Evolutionary conservation across 2,888 invertebrate genomes (phyloP).

Genomic region (Leptinotarsa peninsularis): DNA sequence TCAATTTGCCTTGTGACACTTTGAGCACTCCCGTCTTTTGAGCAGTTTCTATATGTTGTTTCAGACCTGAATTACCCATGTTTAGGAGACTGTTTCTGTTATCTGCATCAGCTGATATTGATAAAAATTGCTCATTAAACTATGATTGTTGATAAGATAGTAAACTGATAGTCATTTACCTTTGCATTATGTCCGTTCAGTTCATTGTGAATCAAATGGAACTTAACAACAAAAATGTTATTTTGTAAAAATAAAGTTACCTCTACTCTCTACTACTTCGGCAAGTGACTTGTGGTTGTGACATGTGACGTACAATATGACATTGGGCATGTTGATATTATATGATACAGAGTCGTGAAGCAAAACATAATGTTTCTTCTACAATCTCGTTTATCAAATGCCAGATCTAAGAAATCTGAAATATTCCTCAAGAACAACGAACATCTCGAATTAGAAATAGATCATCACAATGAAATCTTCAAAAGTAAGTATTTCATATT

Average conservation of each 20-base stretch:
- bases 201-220: neutral
- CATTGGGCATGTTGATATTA: neutral
- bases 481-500: too few species aligned
- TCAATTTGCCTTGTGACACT: slow-evolving; percentile 84
- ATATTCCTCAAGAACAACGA: too few species aligned
- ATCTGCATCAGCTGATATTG: slow-evolving; percentile 13
- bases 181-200: slow-evolving; percentile 7
- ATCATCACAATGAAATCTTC: too few species aligned
- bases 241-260: slow-evolving; percentile 1
- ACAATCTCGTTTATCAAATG: too few species aligned
- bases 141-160: neutral
- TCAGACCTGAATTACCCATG: slow-evolving; percentile 92
- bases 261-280: neutral
- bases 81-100: slow-evolving; percentile 27
- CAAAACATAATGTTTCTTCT: too few species aligned
- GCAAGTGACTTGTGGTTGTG: neutral
- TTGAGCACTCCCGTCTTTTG: slow-evolving; percentile 95
- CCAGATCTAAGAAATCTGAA: too few species aligned
- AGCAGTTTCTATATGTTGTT: slow-evolving; percentile 94
- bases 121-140: slow-evolving; percentile 22
- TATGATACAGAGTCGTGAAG: too few species aligned
- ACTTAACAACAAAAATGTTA: neutral
- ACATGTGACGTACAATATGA: neutral
- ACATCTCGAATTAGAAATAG: too few species aligned
- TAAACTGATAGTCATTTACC: slow-evolving; percentile 8